Evolutionary conservation across 2,113 vertebrate species (phyloP).

Genomic region (Globicephala melas): DNA sequence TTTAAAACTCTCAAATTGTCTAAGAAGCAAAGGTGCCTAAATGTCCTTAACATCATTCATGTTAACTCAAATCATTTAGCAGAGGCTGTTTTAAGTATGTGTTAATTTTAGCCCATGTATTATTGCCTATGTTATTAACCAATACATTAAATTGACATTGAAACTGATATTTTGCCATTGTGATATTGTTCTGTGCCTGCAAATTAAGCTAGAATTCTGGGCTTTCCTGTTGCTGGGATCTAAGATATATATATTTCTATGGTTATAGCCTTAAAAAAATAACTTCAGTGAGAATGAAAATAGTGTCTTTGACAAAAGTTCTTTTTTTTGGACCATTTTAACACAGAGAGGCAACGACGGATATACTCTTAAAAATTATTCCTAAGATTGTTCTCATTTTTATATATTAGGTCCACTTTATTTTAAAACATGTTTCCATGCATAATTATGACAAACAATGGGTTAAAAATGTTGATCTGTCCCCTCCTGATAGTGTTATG

Average conservation of each 20-base stretch:
- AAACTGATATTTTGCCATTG: background rate
- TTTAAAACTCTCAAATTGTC: slow-evolving; percentile 4
- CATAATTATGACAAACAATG: slow-evolving; percentile 44
- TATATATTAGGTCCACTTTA: background rate
- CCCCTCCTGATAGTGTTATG: slow-evolving; percentile 50
- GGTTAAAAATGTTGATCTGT: slow-evolving; percentile 67
- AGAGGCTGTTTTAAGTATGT: background rate
- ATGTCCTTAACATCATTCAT: background rate
- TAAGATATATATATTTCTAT: background rate
- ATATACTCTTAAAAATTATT: background rate
- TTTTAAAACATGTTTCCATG: background rate
- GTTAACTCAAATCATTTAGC: background rate
- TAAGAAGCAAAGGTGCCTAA: background rate
- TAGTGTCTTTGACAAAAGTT: background rate
- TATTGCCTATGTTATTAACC: background rate
- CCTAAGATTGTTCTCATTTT: background rate
- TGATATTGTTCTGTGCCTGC: background rate
- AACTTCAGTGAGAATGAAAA: background rate
- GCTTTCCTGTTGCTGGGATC: background rate
- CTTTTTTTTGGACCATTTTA: background rate
- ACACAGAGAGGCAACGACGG: background rate
- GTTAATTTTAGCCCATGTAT: background rate
- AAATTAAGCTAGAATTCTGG: background rate
- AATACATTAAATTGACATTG: background rate
- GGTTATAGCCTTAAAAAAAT: background rate